These are phyloP conservation scores for Adoxophyes honmai DNA, from an alignment of 1,140 invertebrate genomes.

Conservation along the genomic window DNA sequence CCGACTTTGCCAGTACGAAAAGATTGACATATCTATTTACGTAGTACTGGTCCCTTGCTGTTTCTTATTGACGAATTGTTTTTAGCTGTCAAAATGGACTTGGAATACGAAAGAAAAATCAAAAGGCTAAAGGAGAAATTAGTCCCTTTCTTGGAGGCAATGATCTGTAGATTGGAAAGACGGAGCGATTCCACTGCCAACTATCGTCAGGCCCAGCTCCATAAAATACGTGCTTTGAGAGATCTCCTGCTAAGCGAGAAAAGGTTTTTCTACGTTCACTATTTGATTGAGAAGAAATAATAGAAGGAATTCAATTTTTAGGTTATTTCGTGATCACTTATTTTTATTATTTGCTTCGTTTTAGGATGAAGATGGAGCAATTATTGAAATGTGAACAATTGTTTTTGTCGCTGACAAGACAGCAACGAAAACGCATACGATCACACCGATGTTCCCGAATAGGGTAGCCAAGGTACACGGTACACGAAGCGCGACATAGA, in stretches of 20 bases:
- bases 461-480: no score
- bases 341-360: slow-evolving; percentile 40
- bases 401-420: no score
- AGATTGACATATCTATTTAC: no score
- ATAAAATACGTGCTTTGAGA: slow-evolving; percentile 80
- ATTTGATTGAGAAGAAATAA: no score
- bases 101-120: slow-evolving; percentile 79
- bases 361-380: slow-evolving; percentile 82
- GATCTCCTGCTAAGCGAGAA: slow-evolving; percentile 78
- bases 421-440: no score
- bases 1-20: no score
- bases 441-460: no score
- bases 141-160: slow-evolving; percentile 81
- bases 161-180: slow-evolving; percentile 79
- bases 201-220: slow-evolving; percentile 77
- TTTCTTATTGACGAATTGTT: slow-evolving; percentile 12
- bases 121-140: slow-evolving; percentile 82
- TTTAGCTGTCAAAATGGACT: slow-evolving; percentile 56
- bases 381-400: slow-evolving; percentile 81
- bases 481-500: no score
- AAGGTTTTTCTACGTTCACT: no score
- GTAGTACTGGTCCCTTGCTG: no score
- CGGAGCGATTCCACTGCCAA: slow-evolving; percentile 55
- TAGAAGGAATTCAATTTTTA: no score
- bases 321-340: no score